phyloP scores from a whole-genome alignment of 2,888 invertebrate genomes.

The Drosophila demipolita region DNA sequence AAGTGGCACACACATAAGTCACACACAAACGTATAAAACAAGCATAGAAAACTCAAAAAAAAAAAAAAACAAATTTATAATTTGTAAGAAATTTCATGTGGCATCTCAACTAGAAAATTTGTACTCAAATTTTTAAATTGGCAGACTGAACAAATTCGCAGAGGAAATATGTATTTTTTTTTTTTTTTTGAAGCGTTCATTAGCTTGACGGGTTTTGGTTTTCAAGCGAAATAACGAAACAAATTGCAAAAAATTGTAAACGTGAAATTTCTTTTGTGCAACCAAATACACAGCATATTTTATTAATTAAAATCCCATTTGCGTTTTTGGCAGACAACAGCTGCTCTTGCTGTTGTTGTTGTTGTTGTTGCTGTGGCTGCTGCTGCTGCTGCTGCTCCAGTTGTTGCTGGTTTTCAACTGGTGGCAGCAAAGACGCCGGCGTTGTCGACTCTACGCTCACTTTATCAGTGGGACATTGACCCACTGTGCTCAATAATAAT shows the following conservation, averaged over 20 bases:
- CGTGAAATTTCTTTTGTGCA: slow-evolving; percentile 76
- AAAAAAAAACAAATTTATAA: slow-evolving; percentile 17
- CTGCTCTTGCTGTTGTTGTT: slow-evolving; percentile 16
- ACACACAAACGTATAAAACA: slow-evolving; percentile 38
- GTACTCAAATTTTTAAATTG: slow-evolving; percentile 42
- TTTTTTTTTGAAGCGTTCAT: slow-evolving; percentile 59
- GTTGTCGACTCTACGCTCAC: slow-evolving; percentile 63
- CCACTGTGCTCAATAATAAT: slow-evolving; percentile 82
- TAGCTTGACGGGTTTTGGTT: slow-evolving; percentile 54
- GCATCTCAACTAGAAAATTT: slow-evolving; percentile 74
- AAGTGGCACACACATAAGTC: slow-evolving; percentile 78
- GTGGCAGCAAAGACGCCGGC: slow-evolving; percentile 43
- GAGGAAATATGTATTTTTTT: slow-evolving; percentile 4
- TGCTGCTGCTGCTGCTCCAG: slow-evolving; percentile 64
- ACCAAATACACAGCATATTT: slow-evolving; percentile 72
- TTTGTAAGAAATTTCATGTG: slow-evolving; percentile 61
- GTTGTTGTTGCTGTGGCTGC: slow-evolving; percentile 33
- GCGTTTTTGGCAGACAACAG: slow-evolving; percentile 61
- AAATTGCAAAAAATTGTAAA: slow-evolving; percentile 55
- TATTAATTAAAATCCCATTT: slow-evolving; percentile 80
- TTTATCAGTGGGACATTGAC: slow-evolving; percentile 84
- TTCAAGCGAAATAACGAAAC: slow-evolving; percentile 38
- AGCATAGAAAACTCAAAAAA: slow-evolving; percentile 5
- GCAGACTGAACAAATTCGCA: slow-evolving; percentile 29
- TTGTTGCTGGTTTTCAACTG: slow-evolving; percentile 71